Evolutionary conservation across 2,113 vertebrate species (phyloP), one percentile per base, ranked within the genome.

Genomic region (Cyanoramphus novaezelandiae): DNA sequence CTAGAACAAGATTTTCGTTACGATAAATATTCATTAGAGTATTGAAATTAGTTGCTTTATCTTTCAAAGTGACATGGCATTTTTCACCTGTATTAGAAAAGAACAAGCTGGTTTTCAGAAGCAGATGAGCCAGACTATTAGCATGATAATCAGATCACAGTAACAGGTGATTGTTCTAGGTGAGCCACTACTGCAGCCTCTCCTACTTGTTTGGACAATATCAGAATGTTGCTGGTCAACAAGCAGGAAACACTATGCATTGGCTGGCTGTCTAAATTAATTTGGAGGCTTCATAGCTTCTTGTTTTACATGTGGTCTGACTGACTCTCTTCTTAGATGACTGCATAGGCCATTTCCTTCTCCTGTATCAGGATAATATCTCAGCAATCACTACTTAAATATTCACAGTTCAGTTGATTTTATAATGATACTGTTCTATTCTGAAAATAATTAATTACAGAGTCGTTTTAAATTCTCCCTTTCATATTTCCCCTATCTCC

Each of bases 201-300:
- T 93, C 90, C 83, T 92, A 75, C 95, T 91, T 96, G 91, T 93
- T 96, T 93, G 85, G 88, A 97, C 88, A 96, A 60, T 93, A 96
- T 86, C 78, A 97, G 88, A 97, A 96, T 86, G 88, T 28, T 96
- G 96, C 74, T 95, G 82, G 95, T 95, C 96, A 95, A 96, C 95
- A 96, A 88, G 89, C 2, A 72, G 44, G 88, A 93, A 46, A 39
- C 67, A 86, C 47, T 18, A 53, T 52, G 62, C 47, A 59, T 18
- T 41, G 63, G 57, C 49, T 70, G 75, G 52, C 90, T 91, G 85
- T 96, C 93, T 89, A 92, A 59, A 88, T 82, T 82, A 33, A 49
- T 62, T 60, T 84, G 57, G 64, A 90, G 80, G 33, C 76, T 86
- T 55, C 23, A 27, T 1, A 74, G 41, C 68, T 95, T 70, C 88